Conservation (phyloP, 2,888 invertebrate genomes). For the Aspidapion aeneum region DNA sequence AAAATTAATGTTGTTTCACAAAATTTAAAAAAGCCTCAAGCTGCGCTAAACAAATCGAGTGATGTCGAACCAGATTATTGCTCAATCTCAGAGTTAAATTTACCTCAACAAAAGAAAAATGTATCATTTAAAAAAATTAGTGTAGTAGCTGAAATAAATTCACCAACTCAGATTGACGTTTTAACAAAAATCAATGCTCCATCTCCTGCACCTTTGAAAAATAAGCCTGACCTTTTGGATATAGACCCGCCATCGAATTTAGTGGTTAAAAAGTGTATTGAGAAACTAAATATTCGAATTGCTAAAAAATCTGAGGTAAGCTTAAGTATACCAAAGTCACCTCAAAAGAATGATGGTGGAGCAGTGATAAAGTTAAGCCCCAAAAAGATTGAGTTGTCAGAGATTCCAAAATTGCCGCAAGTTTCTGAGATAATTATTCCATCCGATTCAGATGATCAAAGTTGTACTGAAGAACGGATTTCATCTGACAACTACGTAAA, state of each 20-base stretch:
- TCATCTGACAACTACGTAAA: constrained; percentile 47
- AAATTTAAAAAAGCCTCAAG: constrained; percentile 28
- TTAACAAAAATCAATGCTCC: constrained; percentile 33
- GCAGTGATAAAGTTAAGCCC: constrained; percentile 33
- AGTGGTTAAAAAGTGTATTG: constrained; percentile 41
- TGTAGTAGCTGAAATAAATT: constrained; percentile 44
- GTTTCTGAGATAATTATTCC: constrained; percentile 72
- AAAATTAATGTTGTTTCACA: constrained; percentile 47
- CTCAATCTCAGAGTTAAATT: constrained; percentile 70
- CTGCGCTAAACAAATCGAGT: constrained; percentile 32
- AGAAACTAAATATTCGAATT: constrained; percentile 43
- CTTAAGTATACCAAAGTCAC: constrained; percentile 28
- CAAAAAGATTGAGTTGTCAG: constrained; percentile 53
- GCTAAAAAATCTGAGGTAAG: constrained; percentile 31
- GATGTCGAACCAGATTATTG: constrained; percentile 69
- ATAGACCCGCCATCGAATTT: constrained; percentile 33
- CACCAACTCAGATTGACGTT: constrained; percentile 35
- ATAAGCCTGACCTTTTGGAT: constrained; percentile 17
- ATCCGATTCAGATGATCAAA: constrained; percentile 52
- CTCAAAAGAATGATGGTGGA: constrained; percentile 34
- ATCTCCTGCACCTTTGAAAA: constrained; percentile 15
- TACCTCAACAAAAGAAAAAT: constrained; percentile 39
- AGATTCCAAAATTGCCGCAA: constrained; percentile 71
- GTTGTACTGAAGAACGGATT: constrained; percentile 38
- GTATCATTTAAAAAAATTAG: constrained; percentile 38